A percentile compares a stretch with the other conserved stretches of the same genome.
Evolutionary conservation across 2,888 invertebrate species (phyloP).

Genomic region (Mythimna ferrago): DNA sequence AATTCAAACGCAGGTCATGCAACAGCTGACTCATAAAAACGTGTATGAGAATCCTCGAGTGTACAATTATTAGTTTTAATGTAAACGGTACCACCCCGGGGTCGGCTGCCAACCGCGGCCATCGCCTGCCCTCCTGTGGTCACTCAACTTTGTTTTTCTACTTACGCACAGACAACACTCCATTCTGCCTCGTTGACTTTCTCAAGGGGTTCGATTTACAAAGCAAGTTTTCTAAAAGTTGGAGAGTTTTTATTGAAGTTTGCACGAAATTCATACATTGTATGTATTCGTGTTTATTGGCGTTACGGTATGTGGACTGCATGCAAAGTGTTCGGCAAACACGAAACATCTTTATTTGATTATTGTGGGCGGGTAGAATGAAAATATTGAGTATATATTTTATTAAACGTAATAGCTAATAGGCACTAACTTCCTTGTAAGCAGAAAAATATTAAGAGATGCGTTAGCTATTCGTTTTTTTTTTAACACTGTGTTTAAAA

Average conservation of each 20-base stretch:
- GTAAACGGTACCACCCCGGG: slow-evolving; percentile 47
- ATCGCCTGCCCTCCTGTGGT: slow-evolving; percentile 69
- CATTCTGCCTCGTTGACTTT: slow-evolving; percentile 69
- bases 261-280: slow-evolving; percentile 55
- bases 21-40: slow-evolving; percentile 19
- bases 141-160: slow-evolving; percentile 84
- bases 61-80: slow-evolving; percentile 40
- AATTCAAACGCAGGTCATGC: slow-evolving; percentile 2
- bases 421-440: neutral
- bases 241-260: slow-evolving; percentile 51
- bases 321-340: slow-evolving; percentile 56
- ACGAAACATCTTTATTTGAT: slow-evolving; percentile 50
- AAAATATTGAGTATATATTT: slow-evolving; percentile 15
- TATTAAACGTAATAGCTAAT: neutral
- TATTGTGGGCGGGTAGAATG: slow-evolving; percentile 21
- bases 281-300: slow-evolving; percentile 53
- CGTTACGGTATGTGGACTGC: slow-evolving; percentile 59
- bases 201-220: slow-evolving; percentile 68
- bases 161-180: slow-evolving; percentile 70
- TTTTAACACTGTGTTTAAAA: neutral
- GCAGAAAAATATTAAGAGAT: slow-evolving; percentile 10
- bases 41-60: slow-evolving; percentile 15
- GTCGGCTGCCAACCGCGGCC: slow-evolving; percentile 48
- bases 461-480: neutral
- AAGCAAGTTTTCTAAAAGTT: slow-evolving; percentile 57